Evolutionary conservation across 2,888 invertebrate genomes (phyloP).

Genomic region (Strigamia crassipes): DNA sequence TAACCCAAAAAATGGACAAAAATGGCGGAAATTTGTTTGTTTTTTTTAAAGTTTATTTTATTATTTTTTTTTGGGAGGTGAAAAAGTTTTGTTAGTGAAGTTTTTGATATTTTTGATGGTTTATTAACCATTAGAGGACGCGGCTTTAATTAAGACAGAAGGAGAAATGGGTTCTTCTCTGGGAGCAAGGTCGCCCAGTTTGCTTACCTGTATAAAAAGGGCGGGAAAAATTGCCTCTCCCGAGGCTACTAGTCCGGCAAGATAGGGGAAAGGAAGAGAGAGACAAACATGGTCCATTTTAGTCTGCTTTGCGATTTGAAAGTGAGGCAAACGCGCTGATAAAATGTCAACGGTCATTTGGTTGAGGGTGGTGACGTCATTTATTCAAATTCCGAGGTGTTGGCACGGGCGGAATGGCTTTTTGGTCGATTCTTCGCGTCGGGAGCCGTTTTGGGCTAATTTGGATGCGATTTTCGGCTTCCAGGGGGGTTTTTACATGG

Average conservation of each 20-base stretch:
- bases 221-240: constrained; percentile 25
- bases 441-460: too few species aligned
- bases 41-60: too few species aligned
- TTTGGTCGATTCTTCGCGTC: neutral
- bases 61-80: neutral
- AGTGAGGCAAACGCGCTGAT: neutral
- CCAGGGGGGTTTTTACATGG: too few species aligned
- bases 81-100: neutral
- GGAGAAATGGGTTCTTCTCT: constrained; percentile 20
- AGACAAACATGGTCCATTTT: neutral
- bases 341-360: neutral
- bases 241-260: constrained; percentile 18
- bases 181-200: constrained; percentile 30
- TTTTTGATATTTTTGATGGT: neutral
- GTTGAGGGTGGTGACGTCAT: neutral
- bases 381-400: neutral
- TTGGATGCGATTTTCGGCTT: too few species aligned
- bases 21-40: too few species aligned
- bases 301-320: neutral
- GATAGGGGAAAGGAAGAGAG: neutral
- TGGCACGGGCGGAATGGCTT: neutral
- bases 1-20: too few species aligned
- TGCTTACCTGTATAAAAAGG: constrained; percentile 34
- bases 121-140: constrained; percentile 4
- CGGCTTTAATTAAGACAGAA: constrained; percentile 26